Percentiles rank a stretch among this genome's conserved stretches.
Evolutionary conservation across 2,888 invertebrate species (phyloP).

Genomic region (Perdita meconis): DNA sequence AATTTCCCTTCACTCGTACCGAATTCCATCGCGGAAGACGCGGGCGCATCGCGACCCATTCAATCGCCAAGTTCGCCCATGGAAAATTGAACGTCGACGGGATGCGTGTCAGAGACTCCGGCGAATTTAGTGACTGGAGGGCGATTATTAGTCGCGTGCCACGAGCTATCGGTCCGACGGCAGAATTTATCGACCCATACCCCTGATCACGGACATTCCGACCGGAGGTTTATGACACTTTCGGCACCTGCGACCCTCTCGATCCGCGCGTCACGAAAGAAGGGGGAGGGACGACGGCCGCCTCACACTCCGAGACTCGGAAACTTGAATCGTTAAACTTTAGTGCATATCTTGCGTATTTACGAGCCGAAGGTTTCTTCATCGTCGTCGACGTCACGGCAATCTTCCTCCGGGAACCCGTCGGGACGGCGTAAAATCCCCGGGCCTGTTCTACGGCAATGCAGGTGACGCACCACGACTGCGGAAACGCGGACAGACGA

Average conservation of each 20-base stretch:
- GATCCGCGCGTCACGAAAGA: slow-evolving; percentile 20
- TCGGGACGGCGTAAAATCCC: slow-evolving; percentile 48
- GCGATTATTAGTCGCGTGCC: slow-evolving; percentile 51
- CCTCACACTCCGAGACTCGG: too few species aligned
- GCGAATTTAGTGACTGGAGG: slow-evolving; percentile 40
- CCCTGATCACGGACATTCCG: slow-evolving; percentile 43
- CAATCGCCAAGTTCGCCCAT: slow-evolving; percentile 10
- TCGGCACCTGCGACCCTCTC: slow-evolving; percentile 66
- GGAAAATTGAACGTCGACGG: slow-evolving; percentile 25
- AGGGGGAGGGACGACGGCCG: not conserved
- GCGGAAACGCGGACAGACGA: slow-evolving; percentile 15
- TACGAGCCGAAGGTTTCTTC: slow-evolving; percentile 66
- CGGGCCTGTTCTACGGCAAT: slow-evolving; percentile 46
- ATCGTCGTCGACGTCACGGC: slow-evolving; percentile 34
- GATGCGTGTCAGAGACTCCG: slow-evolving; percentile 7
- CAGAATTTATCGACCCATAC: slow-evolving; percentile 57
- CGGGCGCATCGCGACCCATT: not conserved
- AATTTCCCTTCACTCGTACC: not conserved
- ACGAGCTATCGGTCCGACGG: slow-evolving; percentile 19
- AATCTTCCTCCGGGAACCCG: slow-evolving; percentile 45
- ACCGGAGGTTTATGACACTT: slow-evolving; percentile 58
- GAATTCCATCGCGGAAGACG: not conserved
- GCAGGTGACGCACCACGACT: slow-evolving; percentile 64
- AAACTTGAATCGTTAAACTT: slow-evolving; percentile 75
- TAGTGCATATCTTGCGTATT: slow-evolving; percentile 71